Base-by-base conservation (phyloP, 1,140 invertebrate species). In the Liolophura sinensis region DNA sequence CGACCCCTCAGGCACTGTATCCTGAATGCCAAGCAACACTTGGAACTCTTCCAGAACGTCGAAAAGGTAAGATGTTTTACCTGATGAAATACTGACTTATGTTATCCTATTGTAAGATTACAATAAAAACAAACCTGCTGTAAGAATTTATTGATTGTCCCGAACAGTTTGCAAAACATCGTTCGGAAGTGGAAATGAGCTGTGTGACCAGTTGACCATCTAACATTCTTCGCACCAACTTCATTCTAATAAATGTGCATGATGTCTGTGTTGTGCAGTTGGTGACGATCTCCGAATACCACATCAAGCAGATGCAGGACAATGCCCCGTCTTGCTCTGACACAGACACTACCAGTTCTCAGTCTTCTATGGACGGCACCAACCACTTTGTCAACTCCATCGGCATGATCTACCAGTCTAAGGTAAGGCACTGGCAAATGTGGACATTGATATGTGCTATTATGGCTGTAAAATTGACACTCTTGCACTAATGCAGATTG, bases 321-420 rank as follows among this genome's bases (percentile, higher is more conserved):
- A 80, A 79, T 51, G 54, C 68, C 1, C 78, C 75, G 24, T 65
- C 71, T 11, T 78, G 74, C 7, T 71, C 74, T 16, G 78, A 79
- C 59, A 76, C 75, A 6, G 76, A 79, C 50, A 70, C 69, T 1
- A 73, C 73, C 20, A 47, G 60, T 27, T 40, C 31, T 40, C 31
- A 40, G 31, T 40, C 31, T 5, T 73, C 70, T 25, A 73, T 69
- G 55, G 79, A 77, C 40, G 70, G 68, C 27, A 67, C 68, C 25
- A 69, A 72, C 22, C 67, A 71, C 31, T 78, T 79, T 60, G 59
- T 77, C 18, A 66, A 74, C 24, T 74, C 73, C 14, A 64, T 81
- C 14, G 78, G 78, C n/a, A 67, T 81, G 25, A 81, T 81, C 49
- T 81, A 81, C 64, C 72, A 79, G 52, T 81, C 79, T 16, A 81